Base-by-base conservation (phyloP, 2,888 invertebrate species). In the Diadegma fenestrale region DNA sequence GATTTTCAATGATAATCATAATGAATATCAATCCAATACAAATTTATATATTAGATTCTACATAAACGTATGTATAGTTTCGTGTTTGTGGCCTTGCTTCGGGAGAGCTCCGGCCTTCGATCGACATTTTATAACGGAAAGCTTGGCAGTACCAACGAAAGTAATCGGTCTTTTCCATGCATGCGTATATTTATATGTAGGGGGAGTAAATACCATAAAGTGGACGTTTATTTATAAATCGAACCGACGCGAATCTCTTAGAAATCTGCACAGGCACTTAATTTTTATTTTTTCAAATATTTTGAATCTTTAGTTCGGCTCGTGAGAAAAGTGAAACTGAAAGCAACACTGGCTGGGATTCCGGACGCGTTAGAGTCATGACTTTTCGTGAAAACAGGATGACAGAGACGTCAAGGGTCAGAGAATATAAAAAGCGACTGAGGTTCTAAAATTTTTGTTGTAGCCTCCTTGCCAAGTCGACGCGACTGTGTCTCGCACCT, bases 101-200 rank as follows among this genome's bases (percentile, higher is more conserved):
- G 43, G 71, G 82, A 78, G 71, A 77, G 82, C 72, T 80, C 33
- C 64, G 77, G 78, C 77, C 82, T 82, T 82, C 82, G 72, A 71
- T 71, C 77, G 54, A 64, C 71, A 30, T 69, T 30, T 61, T 82
- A 54, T 72, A 77, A 77, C 77, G 82, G 77, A 64, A 63, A 54
- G 54, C 71, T 77, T 71, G 77, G 77, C 77, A 82, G 69, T 30
- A 41, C 26, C 30, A 66, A 78, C 51, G 64, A 66, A 82, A 82
- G 77, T 78, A 71, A 82, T 78, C 66, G 77, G 72, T 82, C 63
- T 61, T 72, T 71, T 71, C 58, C 64, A 48, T 26, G 66, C 37
- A 41, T 54, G 66, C n/a, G 51, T 41, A 26, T 26, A 77, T 66
- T 17, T 61, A 61, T 41, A 19, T 61, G 8, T 66, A 17, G 26